These are phyloP conservation scores for Opisthocomus hoazin DNA, from an alignment of 2,113 vertebrate species.

Conservation along the genomic window DNA sequence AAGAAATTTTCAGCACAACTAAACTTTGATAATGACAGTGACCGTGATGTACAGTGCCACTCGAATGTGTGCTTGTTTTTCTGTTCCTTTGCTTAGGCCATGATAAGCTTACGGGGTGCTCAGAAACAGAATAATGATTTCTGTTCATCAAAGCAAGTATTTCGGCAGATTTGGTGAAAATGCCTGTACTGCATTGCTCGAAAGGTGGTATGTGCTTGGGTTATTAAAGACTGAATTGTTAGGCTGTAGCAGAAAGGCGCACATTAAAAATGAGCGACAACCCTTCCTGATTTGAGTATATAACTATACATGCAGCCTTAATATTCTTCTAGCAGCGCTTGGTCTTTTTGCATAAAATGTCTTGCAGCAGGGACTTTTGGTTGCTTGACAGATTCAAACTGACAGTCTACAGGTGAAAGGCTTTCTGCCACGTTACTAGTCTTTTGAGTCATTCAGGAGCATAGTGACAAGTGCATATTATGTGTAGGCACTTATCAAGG, in stretches of 20 bases:
- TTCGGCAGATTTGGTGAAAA: not conserved
- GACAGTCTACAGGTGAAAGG: slow-evolving; percentile 18
- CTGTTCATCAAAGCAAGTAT: not conserved
- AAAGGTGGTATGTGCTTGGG: not conserved
- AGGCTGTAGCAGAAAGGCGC: not conserved
- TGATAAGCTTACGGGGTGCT: not conserved
- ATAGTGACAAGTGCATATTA: not conserved
- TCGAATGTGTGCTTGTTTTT: not conserved
- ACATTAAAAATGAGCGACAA: slow-evolving; percentile 5
- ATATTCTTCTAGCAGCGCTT: not conserved
- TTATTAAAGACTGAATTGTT: not conserved
- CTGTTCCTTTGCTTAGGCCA: not conserved
- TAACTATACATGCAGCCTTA: not conserved
- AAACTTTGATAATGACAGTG: not conserved
- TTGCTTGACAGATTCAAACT: not conserved
- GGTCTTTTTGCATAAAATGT: slow-evolving; percentile 10
- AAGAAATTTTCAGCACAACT: not conserved
- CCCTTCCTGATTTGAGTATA: not conserved
- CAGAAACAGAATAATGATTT: not conserved
- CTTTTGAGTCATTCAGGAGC: not conserved
- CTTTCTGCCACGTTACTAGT: not conserved
- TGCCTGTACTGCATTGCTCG: not conserved
- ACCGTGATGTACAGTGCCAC: not conserved
- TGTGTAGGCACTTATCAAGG: not conserved
- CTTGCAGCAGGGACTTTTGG: not conserved